A percentile compares a stretch with the other conserved stretches of the same genome.
Conservation (phyloP, 2,888 invertebrate genomes). For the Coelogynopora nodosa region DNA sequence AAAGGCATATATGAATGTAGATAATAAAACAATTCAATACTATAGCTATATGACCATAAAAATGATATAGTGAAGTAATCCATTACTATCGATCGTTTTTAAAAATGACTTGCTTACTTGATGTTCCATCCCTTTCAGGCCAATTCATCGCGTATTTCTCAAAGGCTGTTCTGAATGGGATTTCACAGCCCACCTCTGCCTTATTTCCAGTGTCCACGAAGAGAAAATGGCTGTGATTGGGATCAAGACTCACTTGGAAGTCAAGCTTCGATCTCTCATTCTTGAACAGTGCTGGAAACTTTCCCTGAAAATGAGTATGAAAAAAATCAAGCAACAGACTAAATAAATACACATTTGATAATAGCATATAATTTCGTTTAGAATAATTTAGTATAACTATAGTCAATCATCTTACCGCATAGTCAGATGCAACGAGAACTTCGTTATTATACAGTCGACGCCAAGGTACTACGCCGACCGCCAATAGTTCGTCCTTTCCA, state of each 20-base stretch:
- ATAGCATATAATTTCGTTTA: too few species aligned
- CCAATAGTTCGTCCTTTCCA: conserved; percentile 32
- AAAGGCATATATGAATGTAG: too few species aligned
- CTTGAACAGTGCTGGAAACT: neutral
- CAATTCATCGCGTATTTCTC: neutral
- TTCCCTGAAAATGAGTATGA: neutral
- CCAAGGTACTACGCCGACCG: conserved; percentile 18
- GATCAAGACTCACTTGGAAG: neutral
- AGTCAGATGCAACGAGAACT: neutral
- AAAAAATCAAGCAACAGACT: neutral
- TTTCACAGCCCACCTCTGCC: neutral
- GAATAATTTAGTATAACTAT: too few species aligned
- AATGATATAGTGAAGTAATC: too few species aligned
- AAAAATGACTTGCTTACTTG: neutral
- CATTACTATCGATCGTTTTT: too few species aligned
- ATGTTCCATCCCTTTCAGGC: neutral
- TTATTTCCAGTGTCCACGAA: neutral
- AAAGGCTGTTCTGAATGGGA: neutral
- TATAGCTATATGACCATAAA: too few species aligned
- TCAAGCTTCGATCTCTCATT: neutral
- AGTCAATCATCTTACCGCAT: conserved; percentile 7
- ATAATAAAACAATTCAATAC: too few species aligned
- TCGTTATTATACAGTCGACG: neutral
- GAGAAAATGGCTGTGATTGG: neutral
- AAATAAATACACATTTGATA: too few species aligned